These are phyloP conservation scores for Vollenhovia emeryi DNA, from an alignment of 1,140 invertebrate species.

Conservation along the genomic window DNA sequence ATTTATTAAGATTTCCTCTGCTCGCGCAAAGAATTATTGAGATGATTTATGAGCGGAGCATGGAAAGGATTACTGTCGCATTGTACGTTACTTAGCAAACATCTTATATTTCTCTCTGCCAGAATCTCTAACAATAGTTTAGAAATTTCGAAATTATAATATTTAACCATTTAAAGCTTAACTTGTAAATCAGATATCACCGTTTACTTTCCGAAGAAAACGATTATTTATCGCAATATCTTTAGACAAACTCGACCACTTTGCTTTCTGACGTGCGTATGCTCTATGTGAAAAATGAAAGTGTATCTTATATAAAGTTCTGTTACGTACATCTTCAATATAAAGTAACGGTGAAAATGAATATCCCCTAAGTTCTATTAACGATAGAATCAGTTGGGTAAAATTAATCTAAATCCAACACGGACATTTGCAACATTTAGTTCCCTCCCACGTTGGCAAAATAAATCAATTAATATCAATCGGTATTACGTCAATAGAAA, in stretches of 20 bases:
- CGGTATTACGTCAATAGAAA: constrained; percentile 23
- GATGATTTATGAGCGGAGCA: constrained; percentile 41
- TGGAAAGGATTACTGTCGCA: constrained; percentile 27
- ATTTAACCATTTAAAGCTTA: constrained; percentile 20
- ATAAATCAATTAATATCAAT: not conserved
- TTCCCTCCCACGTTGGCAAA: not conserved
- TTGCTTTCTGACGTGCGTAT: not conserved
- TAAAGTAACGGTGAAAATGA: not conserved
- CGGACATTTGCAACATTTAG: not conserved
- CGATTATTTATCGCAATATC: constrained; percentile 26
- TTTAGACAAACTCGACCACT: not conserved
- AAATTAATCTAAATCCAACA: not conserved
- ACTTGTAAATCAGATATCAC: not conserved
- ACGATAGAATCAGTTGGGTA: not conserved
- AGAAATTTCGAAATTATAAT: constrained; percentile 26
- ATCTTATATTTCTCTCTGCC: not conserved
- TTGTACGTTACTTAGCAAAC: constrained; percentile 29
- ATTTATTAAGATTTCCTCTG: constrained; percentile 48
- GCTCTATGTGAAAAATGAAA: not conserved
- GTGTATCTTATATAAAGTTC: constrained; percentile 4
- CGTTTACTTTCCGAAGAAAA: constrained; percentile 12
- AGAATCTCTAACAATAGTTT: constrained; percentile 24
- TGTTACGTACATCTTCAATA: not conserved
- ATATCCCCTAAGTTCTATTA: not conserved
- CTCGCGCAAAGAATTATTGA: constrained; percentile 40